phyloP scores from a whole-genome alignment of 2,113 vertebrate genomes.

The Thamnaconus septentrionalis region DNA sequence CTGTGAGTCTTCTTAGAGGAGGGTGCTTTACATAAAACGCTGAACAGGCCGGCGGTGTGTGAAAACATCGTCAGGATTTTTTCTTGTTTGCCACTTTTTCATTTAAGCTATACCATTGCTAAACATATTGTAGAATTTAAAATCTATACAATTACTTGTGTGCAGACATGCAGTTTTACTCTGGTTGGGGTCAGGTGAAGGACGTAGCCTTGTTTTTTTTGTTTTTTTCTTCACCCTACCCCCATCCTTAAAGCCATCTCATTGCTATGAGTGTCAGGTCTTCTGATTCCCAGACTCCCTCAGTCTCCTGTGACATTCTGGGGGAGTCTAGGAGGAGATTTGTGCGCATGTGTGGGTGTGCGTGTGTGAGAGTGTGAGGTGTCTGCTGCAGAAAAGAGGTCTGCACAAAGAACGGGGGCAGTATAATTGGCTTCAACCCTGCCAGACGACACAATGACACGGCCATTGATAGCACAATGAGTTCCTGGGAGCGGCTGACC shows the following conservation, averaged over 20 bases:
- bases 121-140: too few relatives aligned
- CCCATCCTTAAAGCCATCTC: constrained; percentile 30
- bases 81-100: too few relatives aligned
- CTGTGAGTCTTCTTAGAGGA: too few relatives aligned
- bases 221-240: too few relatives aligned
- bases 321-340: constrained; percentile 20
- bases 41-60: too few relatives aligned
- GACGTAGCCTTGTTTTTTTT: background rate
- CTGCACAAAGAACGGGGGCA: constrained; percentile 60
- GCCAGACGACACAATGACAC: constrained; percentile 71
- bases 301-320: constrained; percentile 46
- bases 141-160: too few relatives aligned
- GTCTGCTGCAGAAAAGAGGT: constrained; percentile 44
- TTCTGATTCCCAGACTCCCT: constrained; percentile 56
- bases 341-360: constrained; percentile 27
- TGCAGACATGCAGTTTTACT: background rate
- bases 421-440: constrained; percentile 65
- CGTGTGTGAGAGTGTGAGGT: constrained; percentile 40
- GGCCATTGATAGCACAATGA: constrained; percentile 65
- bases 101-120: too few relatives aligned
- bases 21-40: too few relatives aligned
- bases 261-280: constrained; percentile 48
- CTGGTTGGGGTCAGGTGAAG: background rate
- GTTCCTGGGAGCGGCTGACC: constrained; percentile 57
- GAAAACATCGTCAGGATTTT: too few relatives aligned